Conservation (phyloP, 2,888 invertebrate species). For the Drosophila bunnanda region DNA sequence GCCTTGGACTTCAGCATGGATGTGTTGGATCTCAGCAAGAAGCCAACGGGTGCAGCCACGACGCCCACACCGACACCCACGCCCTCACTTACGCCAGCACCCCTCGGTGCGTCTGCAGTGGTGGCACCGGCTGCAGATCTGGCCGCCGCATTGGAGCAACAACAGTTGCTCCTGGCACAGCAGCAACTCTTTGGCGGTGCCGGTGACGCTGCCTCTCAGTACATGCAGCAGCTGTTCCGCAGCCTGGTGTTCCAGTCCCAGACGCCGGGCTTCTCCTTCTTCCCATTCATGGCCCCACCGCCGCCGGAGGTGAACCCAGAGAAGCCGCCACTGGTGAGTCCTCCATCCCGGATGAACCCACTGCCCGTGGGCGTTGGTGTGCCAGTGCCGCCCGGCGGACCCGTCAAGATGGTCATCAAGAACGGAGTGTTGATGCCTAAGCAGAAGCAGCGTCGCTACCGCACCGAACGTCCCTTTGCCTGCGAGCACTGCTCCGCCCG, state of each 20-base stretch:
- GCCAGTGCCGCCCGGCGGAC: constrained; percentile 85
- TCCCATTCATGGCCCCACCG: constrained; percentile 63
- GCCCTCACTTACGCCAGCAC: neutral
- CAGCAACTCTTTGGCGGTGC: constrained; percentile 87
- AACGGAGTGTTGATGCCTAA: constrained; percentile 96
- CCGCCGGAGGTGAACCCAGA: constrained; percentile 84
- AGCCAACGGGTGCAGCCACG: constrained; percentile 84
- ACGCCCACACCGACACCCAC: constrained; percentile 2
- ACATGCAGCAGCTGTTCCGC: constrained; percentile 88
- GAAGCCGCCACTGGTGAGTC: constrained; percentile 46
- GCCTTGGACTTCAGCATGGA: constrained; percentile 90
- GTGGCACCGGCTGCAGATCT: constrained; percentile 28
- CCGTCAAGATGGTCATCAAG: constrained; percentile 94
- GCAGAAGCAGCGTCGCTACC: constrained; percentile 94
- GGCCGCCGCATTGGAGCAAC: constrained; percentile 47
- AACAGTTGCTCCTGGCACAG: constrained; percentile 86
- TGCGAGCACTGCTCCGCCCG: constrained; percentile 96
- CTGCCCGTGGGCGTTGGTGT: constrained; percentile 46
- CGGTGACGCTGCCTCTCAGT: constrained; percentile 70
- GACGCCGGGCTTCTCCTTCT: constrained; percentile 87
- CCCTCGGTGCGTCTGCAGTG: neutral
- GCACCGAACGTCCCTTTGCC: constrained; percentile 95
- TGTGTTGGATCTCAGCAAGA: constrained; percentile 93
- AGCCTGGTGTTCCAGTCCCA: constrained; percentile 86
- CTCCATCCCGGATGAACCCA: neutral